Evolutionary conservation across 2,113 vertebrate species (phyloP).

Genomic region (Callipepla squamata): DNA sequence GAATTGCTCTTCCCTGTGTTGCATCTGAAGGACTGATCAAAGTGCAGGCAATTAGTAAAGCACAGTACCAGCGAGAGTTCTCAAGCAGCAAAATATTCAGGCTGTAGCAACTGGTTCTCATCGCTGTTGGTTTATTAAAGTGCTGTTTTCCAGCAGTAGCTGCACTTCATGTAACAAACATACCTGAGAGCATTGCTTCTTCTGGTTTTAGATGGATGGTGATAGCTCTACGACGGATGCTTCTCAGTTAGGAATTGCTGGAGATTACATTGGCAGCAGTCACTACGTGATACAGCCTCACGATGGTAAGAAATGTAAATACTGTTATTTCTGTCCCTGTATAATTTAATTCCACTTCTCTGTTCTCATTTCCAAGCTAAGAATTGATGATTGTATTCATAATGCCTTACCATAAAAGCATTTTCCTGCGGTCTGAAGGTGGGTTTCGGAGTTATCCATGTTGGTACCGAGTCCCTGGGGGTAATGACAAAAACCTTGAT

Average conservation of each 20-base stretch:
- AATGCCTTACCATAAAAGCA: neutral
- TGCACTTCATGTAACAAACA: neutral
- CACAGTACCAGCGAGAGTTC: neutral
- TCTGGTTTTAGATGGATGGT: slow-evolving; percentile 90
- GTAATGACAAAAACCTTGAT: neutral
- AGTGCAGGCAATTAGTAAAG: neutral
- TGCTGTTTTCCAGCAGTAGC: neutral
- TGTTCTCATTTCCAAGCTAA: neutral
- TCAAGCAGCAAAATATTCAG: neutral
- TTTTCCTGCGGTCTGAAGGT: neutral
- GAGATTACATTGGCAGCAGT: slow-evolving; percentile 92
- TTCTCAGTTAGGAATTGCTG: slow-evolving; percentile 94
- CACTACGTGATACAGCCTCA: slow-evolving; percentile 97
- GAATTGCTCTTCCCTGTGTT: neutral
- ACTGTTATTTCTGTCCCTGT: neutral
- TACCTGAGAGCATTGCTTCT: slow-evolving; percentile 9
- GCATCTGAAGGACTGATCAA: neutral
- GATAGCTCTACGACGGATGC: slow-evolving; percentile 95
- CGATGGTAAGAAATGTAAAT: slow-evolving; percentile 84
- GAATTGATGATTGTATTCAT: neutral
- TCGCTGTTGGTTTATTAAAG: neutral
- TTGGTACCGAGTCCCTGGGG: neutral
- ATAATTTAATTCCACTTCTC: neutral
- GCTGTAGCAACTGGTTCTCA: neutral
- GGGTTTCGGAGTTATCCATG: neutral